phyloP scores from a whole-genome alignment of 2,113 vertebrate genomes.

The Mixornis gularis region DNA sequence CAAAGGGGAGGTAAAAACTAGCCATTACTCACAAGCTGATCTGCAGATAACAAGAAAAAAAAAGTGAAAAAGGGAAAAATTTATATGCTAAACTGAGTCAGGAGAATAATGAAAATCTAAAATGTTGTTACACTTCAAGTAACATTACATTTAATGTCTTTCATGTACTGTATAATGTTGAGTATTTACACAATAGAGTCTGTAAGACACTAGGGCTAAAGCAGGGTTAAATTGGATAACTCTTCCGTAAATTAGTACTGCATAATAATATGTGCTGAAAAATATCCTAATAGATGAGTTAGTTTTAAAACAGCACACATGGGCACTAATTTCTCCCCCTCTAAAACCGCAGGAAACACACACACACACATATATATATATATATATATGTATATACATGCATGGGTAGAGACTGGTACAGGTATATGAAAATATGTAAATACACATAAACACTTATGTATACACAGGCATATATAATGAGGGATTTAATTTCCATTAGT shows the following conservation, averaged over 20 bases:
- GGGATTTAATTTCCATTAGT: conserved; percentile 55
- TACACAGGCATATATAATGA: conserved; percentile 8
- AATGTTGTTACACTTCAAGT: conserved; percentile 64
- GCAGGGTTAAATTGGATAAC: conserved; percentile 50
- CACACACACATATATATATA: not conserved
- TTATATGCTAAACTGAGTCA: conserved; percentile 63
- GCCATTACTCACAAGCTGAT: conserved; percentile 73
- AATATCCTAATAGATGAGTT: not conserved
- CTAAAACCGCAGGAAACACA: not conserved
- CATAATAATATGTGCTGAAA: not conserved
- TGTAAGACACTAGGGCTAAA: conserved; percentile 33
- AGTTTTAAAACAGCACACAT: not conserved
- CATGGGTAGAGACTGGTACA: not conserved
- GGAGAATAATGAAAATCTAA: conserved; percentile 69
- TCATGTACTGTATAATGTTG: conserved; percentile 15
- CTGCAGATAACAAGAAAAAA: conserved; percentile 54
- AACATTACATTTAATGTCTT: conserved; percentile 65
- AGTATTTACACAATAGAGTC: conserved; percentile 55
- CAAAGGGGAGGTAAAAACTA: conserved; percentile 71
- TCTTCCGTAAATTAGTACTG: conserved; percentile 36
- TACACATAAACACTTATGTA: not conserved
- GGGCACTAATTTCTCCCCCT: not conserved
- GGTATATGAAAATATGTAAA: not conserved
- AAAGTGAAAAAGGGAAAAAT: conserved; percentile 15
- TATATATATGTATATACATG: not conserved